Conservation (phyloP, 2,113 vertebrate genomes). For the Tyrannus savana region DNA sequence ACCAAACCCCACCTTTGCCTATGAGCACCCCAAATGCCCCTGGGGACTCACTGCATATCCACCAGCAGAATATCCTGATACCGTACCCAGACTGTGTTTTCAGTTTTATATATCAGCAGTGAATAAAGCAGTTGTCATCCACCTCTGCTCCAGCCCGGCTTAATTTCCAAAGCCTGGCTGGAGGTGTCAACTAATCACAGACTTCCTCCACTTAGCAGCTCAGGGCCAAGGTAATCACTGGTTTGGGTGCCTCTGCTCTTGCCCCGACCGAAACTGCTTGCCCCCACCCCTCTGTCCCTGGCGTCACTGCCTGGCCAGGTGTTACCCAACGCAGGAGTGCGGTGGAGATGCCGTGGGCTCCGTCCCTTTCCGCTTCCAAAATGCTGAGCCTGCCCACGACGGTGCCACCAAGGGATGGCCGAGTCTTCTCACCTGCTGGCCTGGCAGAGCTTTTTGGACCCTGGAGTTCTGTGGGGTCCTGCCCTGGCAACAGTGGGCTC, state of each 20-base stretch:
- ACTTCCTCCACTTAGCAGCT: conserved; percentile 68
- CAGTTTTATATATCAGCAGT: conserved; percentile 33
- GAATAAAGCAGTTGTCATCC: conserved; percentile 58
- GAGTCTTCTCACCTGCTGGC: neutral
- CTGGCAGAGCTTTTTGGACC: neutral
- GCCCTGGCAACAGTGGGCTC: neutral
- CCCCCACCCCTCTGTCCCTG: conserved; percentile 36
- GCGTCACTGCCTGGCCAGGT: neutral
- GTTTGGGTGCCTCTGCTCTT: conserved; percentile 48
- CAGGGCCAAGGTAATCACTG: conserved; percentile 47
- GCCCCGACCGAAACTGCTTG: conserved; percentile 62
- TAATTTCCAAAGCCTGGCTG: conserved; percentile 47
- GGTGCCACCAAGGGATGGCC: accelerated
- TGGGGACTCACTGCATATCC: accelerated
- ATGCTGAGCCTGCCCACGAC: neutral
- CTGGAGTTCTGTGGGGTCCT: neutral
- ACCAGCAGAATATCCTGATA: neutral
- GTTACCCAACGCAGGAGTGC: neutral
- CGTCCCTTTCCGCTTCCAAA: accelerated
- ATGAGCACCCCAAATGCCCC: no score
- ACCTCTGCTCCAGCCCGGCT: neutral
- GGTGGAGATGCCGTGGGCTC: neutral
- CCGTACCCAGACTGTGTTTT: neutral
- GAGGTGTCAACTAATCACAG: conserved; percentile 65
- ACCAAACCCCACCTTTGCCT: neutral